A percentile compares a stretch with the other conserved stretches of the same genome.
Conservation (phyloP, 1,140 invertebrate species). For the Leguminivora glycinivorella region DNA sequence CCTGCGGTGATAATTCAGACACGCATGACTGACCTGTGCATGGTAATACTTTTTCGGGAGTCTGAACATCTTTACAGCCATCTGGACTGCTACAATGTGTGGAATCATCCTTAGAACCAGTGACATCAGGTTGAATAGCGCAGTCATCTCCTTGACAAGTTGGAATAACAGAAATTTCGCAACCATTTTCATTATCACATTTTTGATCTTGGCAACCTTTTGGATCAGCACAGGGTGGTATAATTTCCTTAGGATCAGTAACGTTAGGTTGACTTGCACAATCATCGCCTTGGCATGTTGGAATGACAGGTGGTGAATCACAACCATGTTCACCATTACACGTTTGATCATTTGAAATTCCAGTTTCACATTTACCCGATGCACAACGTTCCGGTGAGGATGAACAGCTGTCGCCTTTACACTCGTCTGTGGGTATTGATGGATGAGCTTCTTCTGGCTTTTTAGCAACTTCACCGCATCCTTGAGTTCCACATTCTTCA, state of each 20-base stretch:
- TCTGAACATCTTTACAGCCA: constrained; percentile 31
- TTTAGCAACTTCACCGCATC: constrained; percentile 37
- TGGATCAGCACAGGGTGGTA: constrained; percentile 20
- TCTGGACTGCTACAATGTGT: constrained; percentile 31
- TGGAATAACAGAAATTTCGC: constrained; percentile 36
- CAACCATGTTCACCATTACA: constrained; percentile 33
- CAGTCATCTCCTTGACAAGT: constrained; percentile 51
- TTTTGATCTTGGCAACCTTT: constrained; percentile 30
- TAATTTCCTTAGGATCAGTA: constrained; percentile 23
- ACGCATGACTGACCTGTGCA: constrained; percentile 36
- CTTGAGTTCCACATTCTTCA: constrained; percentile 41
- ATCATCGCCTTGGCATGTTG: constrained; percentile 49
- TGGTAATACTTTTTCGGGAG: constrained; percentile 26
- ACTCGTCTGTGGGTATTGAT: constrained; percentile 34
- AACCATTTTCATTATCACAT: constrained; percentile 32
- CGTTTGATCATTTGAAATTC: constrained; percentile 24
- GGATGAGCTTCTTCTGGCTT: constrained; percentile 24
- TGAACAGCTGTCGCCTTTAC: constrained; percentile 33
- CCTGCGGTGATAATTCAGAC: neutral
- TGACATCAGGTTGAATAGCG: constrained; percentile 22
- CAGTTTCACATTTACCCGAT: constrained; percentile 44
- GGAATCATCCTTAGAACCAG: constrained; percentile 29
- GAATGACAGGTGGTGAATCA: constrained; percentile 35
- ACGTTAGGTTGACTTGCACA: constrained; percentile 32
- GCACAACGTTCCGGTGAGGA: constrained; percentile 35